phyloP scores from a whole-genome alignment of 37 sponge, comb jelly and placozoan species.

The Hormiphora californensis region DNA sequence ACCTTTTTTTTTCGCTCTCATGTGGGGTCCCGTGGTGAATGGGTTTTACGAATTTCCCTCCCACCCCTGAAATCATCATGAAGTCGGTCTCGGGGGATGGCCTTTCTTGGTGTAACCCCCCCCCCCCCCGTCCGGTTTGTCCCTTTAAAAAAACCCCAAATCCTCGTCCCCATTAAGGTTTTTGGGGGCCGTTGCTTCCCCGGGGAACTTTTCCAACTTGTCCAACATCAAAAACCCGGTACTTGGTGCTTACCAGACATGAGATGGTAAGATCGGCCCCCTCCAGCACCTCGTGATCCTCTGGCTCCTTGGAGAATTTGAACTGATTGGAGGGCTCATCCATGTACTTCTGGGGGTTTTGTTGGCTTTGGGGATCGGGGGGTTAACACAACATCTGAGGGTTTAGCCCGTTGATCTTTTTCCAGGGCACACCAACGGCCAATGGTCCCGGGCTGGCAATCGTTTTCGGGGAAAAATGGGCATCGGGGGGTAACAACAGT shows the following conservation, averaged over 20 bases:
- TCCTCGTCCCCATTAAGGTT: constrained; percentile 49
- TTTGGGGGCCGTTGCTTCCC: constrained; percentile 21
- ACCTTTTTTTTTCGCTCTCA: no score
- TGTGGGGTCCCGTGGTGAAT: no score
- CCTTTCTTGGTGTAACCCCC: constrained; percentile 21
- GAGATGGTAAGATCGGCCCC: not conserved
- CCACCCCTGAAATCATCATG: constrained; percentile 17
- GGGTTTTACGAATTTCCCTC: no score
- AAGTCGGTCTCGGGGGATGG: not conserved
- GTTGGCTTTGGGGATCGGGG: no score
- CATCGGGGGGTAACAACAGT: no score
- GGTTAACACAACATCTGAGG: no score
- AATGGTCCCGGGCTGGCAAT: constrained; percentile 34
- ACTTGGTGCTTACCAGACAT: constrained; percentile 3
- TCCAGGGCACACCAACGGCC: constrained; percentile 17
- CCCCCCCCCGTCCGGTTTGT: not conserved
- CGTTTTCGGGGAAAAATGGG: no score
- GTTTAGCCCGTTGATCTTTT: no score
- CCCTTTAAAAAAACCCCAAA: constrained; percentile 26
- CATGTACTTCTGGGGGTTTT: constrained; percentile 29
- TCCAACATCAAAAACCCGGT: constrained; percentile 14
- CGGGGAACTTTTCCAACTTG: constrained; percentile 46
- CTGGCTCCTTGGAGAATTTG: constrained; percentile 22
- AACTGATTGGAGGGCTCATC: constrained; percentile 42
- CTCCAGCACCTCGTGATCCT: not conserved